These are phyloP conservation scores for Apis cerana DNA, from an alignment of 1,140 invertebrate species.

Conservation along the genomic window DNA sequence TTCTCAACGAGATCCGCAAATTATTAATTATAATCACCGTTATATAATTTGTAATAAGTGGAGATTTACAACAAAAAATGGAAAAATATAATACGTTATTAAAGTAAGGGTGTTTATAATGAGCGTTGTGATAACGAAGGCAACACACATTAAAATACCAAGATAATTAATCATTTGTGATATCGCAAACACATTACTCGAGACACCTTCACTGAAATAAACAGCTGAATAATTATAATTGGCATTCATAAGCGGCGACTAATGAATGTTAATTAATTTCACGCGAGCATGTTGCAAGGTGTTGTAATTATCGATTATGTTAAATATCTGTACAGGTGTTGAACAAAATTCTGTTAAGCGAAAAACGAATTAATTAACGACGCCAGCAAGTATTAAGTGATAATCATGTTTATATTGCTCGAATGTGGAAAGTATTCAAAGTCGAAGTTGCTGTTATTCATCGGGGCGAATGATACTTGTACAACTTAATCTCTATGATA, in stretches of 20 bases:
- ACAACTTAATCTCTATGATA: too few relatives aligned
- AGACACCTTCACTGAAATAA: neutral
- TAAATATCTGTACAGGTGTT: constrained; percentile 1
- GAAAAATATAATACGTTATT: too few relatives aligned
- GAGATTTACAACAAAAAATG: neutral
- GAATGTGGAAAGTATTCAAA: neutral
- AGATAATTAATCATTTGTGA: constrained; percentile 1
- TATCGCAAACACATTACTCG: neutral
- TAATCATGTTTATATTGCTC: neutral
- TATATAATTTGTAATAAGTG: neutral
- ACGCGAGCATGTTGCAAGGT: constrained; percentile 2
- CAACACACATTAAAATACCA: too few relatives aligned
- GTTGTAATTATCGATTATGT: constrained; percentile 24
- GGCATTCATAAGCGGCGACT: constrained; percentile 2
- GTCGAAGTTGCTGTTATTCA: too few relatives aligned
- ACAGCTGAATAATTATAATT: neutral
- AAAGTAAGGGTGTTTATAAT: neutral
- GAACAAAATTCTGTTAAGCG: neutral
- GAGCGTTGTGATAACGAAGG: neutral
- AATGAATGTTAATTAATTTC: constrained; percentile 32
- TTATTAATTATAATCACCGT: too few relatives aligned
- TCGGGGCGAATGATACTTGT: too few relatives aligned
- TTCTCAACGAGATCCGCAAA: too few relatives aligned
- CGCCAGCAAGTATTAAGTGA: neutral
- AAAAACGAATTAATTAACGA: constrained; percentile 25